Base-by-base conservation (phyloP, 2,797 vertebrate genomes). In the Percopsis omiscomaycus region DNA sequence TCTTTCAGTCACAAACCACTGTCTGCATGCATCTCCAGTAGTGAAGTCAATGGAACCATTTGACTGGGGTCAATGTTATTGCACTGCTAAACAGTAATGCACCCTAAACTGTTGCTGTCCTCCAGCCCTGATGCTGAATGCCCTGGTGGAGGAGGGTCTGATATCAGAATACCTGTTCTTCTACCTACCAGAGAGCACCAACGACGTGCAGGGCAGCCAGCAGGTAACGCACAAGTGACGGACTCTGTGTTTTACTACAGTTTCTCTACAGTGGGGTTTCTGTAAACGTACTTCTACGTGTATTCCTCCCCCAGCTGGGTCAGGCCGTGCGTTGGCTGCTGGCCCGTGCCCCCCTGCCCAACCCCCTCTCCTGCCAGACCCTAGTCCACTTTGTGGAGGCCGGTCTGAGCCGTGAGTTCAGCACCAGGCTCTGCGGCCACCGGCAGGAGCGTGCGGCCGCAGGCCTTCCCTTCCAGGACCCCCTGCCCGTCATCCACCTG, bases 331-430 rank as follows among this genome's bases (percentile, higher is more conserved):
- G 80, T 32, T 99, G 96, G 95, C 91, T 99, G 51, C 69, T 94
- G 13, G 85, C 93, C n/a, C 93, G 68, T 3, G 89, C 92, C 11
- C 95, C 95, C 0, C 66, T 77, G 0, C 72, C 87, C 55, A 58
- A 88, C 11, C 82, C 87, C 0, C 92, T 99, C 14, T 87, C 89
- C 81, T 95, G 93, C 64, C 94, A 92, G 81, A 94, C 94, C 3
- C 90, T 99, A 69, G 85, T 81, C 48, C 93, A 98, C 75, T 94
- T 94, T 0, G 68, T 99, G 0, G 98, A 98, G 73, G 81, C 92
- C 22, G 90, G 89, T 1, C 12, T 99, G 13, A 92, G 93, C 55
- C 79, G 60, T 0, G 94, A 96, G 69, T 98, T 99, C 75, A 90
- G 87, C 3, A 76, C 90, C 52, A 91, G 93, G 37, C 93, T 99